phyloP scores from a whole-genome alignment of 2,113 vertebrate species.

The Halichoerus grypus region DNA sequence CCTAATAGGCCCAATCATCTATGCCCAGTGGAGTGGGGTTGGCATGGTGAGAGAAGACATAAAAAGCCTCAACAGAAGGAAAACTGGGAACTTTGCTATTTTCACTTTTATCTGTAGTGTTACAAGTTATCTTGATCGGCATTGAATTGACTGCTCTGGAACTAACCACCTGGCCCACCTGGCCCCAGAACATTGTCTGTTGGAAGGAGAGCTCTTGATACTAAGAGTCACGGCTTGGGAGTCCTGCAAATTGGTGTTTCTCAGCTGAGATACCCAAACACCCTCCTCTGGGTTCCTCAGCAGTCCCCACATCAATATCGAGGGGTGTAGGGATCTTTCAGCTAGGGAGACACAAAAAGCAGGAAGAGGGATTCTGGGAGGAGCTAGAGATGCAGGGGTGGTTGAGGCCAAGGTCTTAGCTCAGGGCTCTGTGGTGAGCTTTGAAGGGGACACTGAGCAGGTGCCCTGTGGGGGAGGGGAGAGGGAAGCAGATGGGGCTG shows the following conservation, averaged over 20 bases:
- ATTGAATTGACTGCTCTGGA: not conserved
- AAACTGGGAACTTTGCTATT: not conserved
- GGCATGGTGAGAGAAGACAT: not conserved
- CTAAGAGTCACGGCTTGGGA: not conserved
- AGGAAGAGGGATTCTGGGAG: not conserved
- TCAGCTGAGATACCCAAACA: not conserved
- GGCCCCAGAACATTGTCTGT: not conserved
- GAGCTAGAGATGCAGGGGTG: not conserved
- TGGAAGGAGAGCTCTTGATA: not conserved
- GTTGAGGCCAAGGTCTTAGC: not conserved
- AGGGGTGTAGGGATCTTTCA: not conserved
- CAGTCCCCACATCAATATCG: not conserved
- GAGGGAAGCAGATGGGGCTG: no score
- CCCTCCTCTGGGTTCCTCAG: not conserved
- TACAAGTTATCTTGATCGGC: not conserved
- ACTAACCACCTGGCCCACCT: not conserved
- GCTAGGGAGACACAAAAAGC: not conserved
- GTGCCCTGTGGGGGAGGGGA: not conserved
- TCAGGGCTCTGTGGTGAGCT: not conserved
- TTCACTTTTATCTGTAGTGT: not conserved
- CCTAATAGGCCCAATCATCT: not conserved
- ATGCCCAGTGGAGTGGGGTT: not conserved
- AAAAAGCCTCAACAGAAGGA: not conserved
- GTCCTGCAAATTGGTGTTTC: not conserved
- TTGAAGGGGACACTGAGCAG: not conserved